Evolutionary conservation across 2,113 vertebrate genomes (phyloP).

Genomic region (Echinops telfairi): DNA sequence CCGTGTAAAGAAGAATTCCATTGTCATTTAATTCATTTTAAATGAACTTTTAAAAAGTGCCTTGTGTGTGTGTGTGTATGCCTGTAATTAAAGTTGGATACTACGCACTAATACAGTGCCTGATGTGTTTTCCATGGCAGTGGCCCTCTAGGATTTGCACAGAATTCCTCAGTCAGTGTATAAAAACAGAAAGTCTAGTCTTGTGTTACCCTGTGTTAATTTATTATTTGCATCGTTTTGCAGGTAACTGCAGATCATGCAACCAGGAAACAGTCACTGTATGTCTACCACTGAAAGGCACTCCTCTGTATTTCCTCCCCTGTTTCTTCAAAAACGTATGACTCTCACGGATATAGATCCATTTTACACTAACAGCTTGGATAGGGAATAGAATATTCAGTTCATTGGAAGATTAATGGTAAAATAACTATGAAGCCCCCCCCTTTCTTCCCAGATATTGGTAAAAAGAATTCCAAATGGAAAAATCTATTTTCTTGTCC

Average conservation of each 20-base stretch:
- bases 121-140: neutral
- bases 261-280: neutral
- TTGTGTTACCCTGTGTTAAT: no score
- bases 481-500: neutral
- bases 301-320: neutral
- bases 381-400: neutral
- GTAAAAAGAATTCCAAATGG: slow-evolving; percentile 25
- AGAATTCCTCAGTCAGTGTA: neutral
- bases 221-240: neutral
- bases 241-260: neutral
- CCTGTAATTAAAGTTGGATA: slow-evolving; percentile 13
- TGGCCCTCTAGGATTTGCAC: neutral
- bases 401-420: neutral
- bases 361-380: neutral
- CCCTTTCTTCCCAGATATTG: neutral
- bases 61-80: neutral
- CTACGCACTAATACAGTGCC: neutral
- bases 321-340: neutral
- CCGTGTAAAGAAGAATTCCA: no score
- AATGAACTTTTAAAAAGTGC: no score
- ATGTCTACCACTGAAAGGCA: neutral
- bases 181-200: neutral
- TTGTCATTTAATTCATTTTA: no score
- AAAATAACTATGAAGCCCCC: neutral
- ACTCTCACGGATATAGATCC: neutral